Percentiles rank a stretch among this genome's conserved stretches.
These are phyloP conservation scores for Liparis tanakae DNA, from an alignment of 2,797 vertebrate genomes.

Conservation along the genomic window DNA sequence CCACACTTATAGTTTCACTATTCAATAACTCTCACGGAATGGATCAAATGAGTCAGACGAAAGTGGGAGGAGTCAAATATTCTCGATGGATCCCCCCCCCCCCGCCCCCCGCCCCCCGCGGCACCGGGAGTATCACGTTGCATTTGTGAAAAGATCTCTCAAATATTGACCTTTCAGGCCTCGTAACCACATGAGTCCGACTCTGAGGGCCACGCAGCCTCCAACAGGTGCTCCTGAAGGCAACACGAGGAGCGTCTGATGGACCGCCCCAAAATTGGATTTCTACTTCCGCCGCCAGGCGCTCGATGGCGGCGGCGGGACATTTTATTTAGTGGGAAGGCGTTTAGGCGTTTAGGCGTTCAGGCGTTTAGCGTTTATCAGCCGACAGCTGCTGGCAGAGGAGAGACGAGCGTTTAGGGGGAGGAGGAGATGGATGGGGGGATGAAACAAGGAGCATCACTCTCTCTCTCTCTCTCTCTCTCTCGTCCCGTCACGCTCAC, in stretches of 20 bases:
- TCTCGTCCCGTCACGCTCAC: neutral
- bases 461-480: too few relatives aligned
- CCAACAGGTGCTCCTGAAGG: conserved; percentile 17
- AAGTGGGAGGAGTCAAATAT: too few relatives aligned
- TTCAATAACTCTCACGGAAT: neutral
- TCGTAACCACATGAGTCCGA: conserved; percentile 31
- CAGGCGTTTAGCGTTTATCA: conserved; percentile 50
- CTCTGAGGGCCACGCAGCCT: conserved; percentile 18
- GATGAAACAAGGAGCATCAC: conserved; percentile 21
- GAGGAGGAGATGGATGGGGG: conserved; percentile 63
- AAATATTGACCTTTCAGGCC: conserved; percentile 16
- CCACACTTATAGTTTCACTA: neutral
- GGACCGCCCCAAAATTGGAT: conserved; percentile 31
- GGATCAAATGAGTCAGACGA: neutral
- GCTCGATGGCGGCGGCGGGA: conserved; percentile 19
- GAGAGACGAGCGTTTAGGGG: conserved; percentile 7
- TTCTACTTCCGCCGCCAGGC: conserved; percentile 9
- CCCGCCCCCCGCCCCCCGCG: too few relatives aligned
- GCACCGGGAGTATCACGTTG: conserved; percentile 12
- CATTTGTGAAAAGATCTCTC: neutral
- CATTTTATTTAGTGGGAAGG: conserved; percentile 45
- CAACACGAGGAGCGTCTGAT: conserved; percentile 20
- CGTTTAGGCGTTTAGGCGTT: conserved; percentile 57
- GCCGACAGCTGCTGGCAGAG: conserved; percentile 40
- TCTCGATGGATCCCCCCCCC: too few relatives aligned